phyloP scores from a whole-genome alignment of 2,888 invertebrate genomes.

The Cephus pulcher region DNA sequence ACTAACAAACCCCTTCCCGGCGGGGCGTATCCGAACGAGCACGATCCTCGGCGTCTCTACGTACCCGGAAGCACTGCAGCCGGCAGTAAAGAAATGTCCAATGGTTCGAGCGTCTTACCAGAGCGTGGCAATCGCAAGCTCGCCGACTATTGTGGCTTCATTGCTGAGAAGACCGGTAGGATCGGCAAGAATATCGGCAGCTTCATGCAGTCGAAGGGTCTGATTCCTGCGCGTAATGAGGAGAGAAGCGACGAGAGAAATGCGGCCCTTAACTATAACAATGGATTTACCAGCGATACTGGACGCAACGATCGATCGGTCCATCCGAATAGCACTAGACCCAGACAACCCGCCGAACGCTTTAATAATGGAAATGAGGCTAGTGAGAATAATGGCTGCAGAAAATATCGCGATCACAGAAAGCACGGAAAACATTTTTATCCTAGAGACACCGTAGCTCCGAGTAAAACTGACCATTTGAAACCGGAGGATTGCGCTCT shows the following conservation, averaged over 20 bases:
- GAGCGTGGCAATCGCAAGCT: constrained; percentile 37
- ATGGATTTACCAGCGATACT: not conserved
- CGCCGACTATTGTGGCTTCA: constrained; percentile 53
- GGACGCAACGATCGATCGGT: not conserved
- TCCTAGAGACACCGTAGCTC: not conserved
- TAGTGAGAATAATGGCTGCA: not conserved
- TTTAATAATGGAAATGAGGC: not conserved
- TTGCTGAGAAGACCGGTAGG: constrained; percentile 56
- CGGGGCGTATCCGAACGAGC: constrained; percentile 56
- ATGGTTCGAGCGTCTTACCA: constrained; percentile 18
- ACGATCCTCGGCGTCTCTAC: constrained; percentile 54
- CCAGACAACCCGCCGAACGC: not conserved
- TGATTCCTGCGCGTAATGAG: constrained; percentile 14
- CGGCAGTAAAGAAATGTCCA: not conserved
- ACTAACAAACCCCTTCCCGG: constrained; percentile 57
- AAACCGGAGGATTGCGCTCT: not conserved
- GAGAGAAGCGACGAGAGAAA: not conserved
- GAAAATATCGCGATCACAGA: not conserved
- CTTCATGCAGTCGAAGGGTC: constrained; percentile 48
- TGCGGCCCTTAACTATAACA: not conserved
- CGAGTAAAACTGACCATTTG: not conserved
- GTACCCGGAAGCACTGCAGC: constrained; percentile 11
- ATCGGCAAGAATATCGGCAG: constrained; percentile 52
- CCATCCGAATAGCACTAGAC: not conserved
- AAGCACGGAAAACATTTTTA: not conserved